A percentile compares a stretch with the other conserved stretches of the same genome.
Conservation (phyloP, 2,797 vertebrate species). For the Acipenser ruthenus region DNA sequence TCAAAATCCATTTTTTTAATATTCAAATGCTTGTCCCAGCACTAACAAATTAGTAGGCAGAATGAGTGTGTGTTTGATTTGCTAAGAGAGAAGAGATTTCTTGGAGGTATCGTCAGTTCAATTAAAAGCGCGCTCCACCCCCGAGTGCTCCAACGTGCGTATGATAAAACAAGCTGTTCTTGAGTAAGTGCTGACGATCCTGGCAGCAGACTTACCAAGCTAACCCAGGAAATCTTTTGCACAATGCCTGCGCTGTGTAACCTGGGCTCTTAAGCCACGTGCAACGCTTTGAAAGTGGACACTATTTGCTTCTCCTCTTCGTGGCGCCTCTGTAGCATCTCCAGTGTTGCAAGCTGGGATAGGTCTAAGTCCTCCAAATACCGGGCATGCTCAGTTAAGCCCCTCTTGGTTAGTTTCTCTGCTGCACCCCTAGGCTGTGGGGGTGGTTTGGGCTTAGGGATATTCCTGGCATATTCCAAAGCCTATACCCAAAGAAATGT, state of each 20-base stretch:
- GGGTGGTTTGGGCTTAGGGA: slow-evolving; percentile 60
- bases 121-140: too few relatives aligned
- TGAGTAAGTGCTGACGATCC: slow-evolving; percentile 8
- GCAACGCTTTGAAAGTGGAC: slow-evolving; percentile 59
- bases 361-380: slow-evolving; percentile 32
- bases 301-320: slow-evolving; percentile 74
- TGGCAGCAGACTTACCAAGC: background rate
- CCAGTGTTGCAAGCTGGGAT: slow-evolving; percentile 54
- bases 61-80: too few relatives aligned
- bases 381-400: slow-evolving; percentile 13
- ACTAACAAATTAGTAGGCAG: too few relatives aligned
- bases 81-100: too few relatives aligned
- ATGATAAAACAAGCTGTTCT: background rate
- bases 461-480: slow-evolving; percentile 81
- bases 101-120: too few relatives aligned
- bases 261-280: slow-evolving; percentile 33
- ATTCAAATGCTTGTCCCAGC: too few relatives aligned
- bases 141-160: too few relatives aligned
- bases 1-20: too few relatives aligned
- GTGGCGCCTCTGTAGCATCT: slow-evolving; percentile 65
- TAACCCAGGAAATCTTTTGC: background rate
- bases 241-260: background rate
- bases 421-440: slow-evolving; percentile 19
- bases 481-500: slow-evolving; percentile 48
- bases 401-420: slow-evolving; percentile 21